Evolutionary conservation across 2,113 vertebrate species (phyloP).

Genomic region (Leuciscus idus): DNA sequence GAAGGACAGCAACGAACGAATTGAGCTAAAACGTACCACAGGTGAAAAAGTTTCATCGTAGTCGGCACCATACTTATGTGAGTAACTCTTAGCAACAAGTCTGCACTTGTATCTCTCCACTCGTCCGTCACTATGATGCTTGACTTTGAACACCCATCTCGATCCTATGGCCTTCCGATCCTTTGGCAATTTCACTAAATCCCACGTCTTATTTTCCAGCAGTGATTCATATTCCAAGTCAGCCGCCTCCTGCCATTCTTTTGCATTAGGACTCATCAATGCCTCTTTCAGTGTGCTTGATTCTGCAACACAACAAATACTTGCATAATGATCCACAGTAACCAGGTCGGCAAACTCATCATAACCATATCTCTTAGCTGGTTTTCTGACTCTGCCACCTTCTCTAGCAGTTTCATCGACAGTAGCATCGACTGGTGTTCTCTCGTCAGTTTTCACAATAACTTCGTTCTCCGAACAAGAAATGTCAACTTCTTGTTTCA

Average conservation of each 20-base stretch:
- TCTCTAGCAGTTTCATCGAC: neutral
- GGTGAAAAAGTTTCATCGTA: conserved; percentile 26
- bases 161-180: conserved; percentile 32
- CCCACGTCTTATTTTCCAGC: conserved; percentile 48
- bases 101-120: conserved; percentile 58
- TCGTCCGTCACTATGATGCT: conserved; percentile 48
- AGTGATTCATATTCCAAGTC: conserved; percentile 54
- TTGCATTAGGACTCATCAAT: neutral
- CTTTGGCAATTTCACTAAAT: conserved; percentile 48
- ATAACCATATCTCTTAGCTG: no score
- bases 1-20: neutral
- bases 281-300: conserved; percentile 28
- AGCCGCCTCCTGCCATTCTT: conserved; percentile 50
- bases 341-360: neutral
- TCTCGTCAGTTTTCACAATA: neutral
- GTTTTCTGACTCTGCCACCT: no score
- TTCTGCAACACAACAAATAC: neutral
- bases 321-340: conserved; percentile 18
- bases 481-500: neutral
- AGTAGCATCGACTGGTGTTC: conserved; percentile 4
- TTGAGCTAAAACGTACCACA: neutral
- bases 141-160: conserved; percentile 43
- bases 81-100: conserved; percentile 55
- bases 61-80: conserved; percentile 49
- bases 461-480: neutral